Base-by-base conservation (phyloP, 1,140 invertebrate genomes). In the Rhopalosiphum maidis region DNA sequence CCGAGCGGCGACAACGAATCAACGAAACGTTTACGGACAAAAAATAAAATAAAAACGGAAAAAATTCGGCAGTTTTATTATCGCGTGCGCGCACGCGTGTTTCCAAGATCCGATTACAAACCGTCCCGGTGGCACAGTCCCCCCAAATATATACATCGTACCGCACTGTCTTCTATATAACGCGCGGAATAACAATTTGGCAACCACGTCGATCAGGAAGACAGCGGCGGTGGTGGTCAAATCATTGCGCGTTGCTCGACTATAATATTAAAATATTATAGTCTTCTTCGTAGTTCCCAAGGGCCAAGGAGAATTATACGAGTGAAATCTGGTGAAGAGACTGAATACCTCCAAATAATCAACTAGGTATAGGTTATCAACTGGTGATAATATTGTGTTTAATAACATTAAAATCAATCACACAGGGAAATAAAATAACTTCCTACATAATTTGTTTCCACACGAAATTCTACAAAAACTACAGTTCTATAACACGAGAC, bases 81-180 rank as follows among this genome's bases (percentile, higher is more conserved):
- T 46, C 85, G 37, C 43, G 23, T 86, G 35, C 37, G 86, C 86
- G 86, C 86, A 88, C 30, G 86, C 86, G 46, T n/a, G 46, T 51
- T 88, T 88, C 46, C 86, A 18, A 88, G 86, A 88, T 88, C 86
- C 86, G 86, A 88, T 88, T 88, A 51, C 86, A 51, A 87, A 88
- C 11, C 86, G 30, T 88, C 86, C 86, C 25, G 25, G 46, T 30
- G 85, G 85, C 86, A 51, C 46, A n/a, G 83, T 77, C 83, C 41
- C 83, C 83, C 83, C 43, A 86, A 30, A 88, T 51, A 88, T 51
- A 41, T 41, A 55, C 48, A 55, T 35, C 48, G 51, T 25, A 55
- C n/a, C 2, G 23, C 51, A 7, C 88, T n/a, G 88, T 23, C 35
- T 21, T 25, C 35, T 55, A 18, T 55, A 43, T 55, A 41, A 25